Evolutionary conservation across 2,888 invertebrate genomes (phyloP).

Genomic region (Thecophora atra): DNA sequence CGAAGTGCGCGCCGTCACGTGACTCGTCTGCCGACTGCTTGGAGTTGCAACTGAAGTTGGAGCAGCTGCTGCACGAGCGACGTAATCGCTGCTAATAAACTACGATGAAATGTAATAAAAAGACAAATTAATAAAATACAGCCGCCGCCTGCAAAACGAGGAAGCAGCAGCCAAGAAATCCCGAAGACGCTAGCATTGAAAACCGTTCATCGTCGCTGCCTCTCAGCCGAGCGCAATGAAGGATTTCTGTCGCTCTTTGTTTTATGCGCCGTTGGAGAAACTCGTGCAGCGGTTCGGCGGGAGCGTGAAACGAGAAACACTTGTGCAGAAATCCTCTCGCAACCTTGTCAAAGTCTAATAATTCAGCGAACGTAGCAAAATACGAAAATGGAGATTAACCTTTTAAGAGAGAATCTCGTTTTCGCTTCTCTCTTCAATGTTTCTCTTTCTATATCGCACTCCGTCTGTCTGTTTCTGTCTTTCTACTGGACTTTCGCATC

Average conservation of each 20-base stretch:
- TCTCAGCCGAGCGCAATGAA: conserved; percentile 41
- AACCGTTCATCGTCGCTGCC: conserved; percentile 21
- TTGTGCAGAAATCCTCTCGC: neutral
- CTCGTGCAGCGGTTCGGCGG: too few species aligned
- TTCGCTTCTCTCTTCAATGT: too few species aligned
- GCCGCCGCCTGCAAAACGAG: conserved; percentile 41
- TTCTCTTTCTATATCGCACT: too few species aligned
- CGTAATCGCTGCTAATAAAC: conserved; percentile 30
- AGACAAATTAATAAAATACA: conserved; percentile 32
- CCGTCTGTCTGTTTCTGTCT: too few species aligned
- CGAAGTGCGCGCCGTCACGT: conserved; percentile 29
- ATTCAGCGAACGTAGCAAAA: too few species aligned
- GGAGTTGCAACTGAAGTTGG: conserved; percentile 35
- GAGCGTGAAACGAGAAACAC: too few species aligned
- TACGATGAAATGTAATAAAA: conserved; percentile 35
- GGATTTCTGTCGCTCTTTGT: conserved; percentile 46
- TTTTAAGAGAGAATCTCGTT: too few species aligned
- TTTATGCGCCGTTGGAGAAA: neutral
- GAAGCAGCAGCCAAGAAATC: conserved; percentile 20
- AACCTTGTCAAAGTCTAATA: too few species aligned
- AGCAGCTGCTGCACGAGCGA: conserved; percentile 30
- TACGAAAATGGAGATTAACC: too few species aligned
- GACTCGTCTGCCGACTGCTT: conserved; percentile 36
- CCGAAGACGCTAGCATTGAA: conserved; percentile 30
- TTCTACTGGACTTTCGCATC: too few species aligned